phyloP scores from a whole-genome alignment of 2,888 invertebrate species.

The Adela reaumurella region DNA sequence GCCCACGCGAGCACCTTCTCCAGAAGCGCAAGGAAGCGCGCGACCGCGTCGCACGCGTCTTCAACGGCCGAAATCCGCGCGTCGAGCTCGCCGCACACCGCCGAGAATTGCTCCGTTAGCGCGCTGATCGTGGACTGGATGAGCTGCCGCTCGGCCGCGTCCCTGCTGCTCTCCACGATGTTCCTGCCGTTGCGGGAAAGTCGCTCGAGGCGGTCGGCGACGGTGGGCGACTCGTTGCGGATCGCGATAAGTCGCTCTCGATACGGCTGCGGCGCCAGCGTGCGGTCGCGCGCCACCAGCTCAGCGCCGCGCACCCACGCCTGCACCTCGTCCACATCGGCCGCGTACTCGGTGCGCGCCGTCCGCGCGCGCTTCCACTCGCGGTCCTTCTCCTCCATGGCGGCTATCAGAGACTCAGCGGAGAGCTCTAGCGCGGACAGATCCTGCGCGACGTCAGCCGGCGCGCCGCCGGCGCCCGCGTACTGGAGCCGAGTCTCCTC shows the following conservation, averaged over 20 bases:
- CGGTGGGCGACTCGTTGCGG: slow-evolving; percentile 67
- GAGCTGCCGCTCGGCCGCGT: slow-evolving; percentile 71
- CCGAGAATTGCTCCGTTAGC: slow-evolving; percentile 73
- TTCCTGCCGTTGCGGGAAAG: slow-evolving; percentile 73
- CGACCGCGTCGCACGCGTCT: slow-evolving; percentile 85
- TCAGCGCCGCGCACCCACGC: slow-evolving; percentile 83
- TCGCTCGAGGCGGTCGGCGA: slow-evolving; percentile 73
- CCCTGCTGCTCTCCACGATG: slow-evolving; percentile 76
- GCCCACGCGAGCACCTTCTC: slow-evolving; percentile 82
- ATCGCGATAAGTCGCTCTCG: slow-evolving; percentile 75
- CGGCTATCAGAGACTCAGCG: slow-evolving; percentile 71
- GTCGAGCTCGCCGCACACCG: slow-evolving; percentile 75
- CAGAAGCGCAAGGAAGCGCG: slow-evolving; percentile 78
- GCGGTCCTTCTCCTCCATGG: slow-evolving; percentile 84
- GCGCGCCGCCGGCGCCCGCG: slow-evolving; percentile 65
- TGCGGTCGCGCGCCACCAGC: slow-evolving; percentile 76
- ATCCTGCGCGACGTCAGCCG: slow-evolving; percentile 77
- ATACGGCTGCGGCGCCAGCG: slow-evolving; percentile 70
- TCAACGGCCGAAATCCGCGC: slow-evolving; percentile 80
- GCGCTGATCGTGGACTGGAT: slow-evolving; percentile 73
- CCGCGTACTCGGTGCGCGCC: slow-evolving; percentile 73
- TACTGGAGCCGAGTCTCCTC: slow-evolving; percentile 60
- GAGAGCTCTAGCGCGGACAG: slow-evolving; percentile 78
- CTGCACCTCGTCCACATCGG: slow-evolving; percentile 77
- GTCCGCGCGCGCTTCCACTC: slow-evolving; percentile 85